Conservation (phyloP, 2,113 vertebrate genomes). For the Amazona guildingii region DNA sequence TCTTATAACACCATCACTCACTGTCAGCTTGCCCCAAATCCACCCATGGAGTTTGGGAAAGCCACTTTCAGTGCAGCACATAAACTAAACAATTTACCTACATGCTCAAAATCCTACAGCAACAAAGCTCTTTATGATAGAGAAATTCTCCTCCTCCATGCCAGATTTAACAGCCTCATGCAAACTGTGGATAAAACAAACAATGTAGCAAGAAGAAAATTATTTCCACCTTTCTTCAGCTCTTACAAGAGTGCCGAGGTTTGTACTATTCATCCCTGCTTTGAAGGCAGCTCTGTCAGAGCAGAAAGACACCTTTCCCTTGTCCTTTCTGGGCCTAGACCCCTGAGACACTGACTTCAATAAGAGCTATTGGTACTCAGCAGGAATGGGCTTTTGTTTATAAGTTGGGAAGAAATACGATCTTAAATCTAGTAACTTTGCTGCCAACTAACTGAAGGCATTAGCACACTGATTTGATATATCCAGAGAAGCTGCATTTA, state of each 20-base stretch:
- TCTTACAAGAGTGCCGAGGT: background rate
- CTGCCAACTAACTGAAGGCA: background rate
- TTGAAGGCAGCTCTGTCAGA: background rate
- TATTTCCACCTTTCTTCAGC: background rate
- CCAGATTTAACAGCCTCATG: background rate
- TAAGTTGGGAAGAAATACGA: constrained; percentile 21
- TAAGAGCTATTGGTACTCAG: background rate
- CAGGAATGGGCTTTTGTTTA: background rate
- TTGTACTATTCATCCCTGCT: background rate
- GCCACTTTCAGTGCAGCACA: background rate
- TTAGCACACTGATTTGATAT: background rate
- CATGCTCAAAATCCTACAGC: background rate
- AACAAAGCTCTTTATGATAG: background rate
- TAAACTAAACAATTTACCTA: background rate
- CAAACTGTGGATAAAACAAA: background rate
- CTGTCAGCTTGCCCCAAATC: background rate
- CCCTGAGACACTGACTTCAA: background rate
- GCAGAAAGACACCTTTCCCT: background rate
- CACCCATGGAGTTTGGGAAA: background rate
- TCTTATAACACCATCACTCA: background rate
- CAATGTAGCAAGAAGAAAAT: background rate
- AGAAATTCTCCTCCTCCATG: background rate
- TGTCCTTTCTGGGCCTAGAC: background rate
- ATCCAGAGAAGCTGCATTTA: background rate
- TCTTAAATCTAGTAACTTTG: background rate